Conservation (phyloP, 1,140 invertebrate species). For the Pseudomyrmex concolor region DNA sequence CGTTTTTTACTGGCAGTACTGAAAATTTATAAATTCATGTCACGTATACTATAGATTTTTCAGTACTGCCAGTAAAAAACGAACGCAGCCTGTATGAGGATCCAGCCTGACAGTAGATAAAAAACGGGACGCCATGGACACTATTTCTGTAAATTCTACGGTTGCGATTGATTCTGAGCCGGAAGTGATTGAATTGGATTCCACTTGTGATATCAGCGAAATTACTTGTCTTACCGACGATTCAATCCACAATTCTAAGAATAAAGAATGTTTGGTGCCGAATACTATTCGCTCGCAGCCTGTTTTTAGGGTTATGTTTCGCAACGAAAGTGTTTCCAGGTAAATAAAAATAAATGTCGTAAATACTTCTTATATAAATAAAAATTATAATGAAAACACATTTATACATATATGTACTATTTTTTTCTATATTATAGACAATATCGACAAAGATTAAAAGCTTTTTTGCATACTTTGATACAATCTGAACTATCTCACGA, state of each 20-base stretch:
- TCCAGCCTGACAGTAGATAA: too few relatives aligned
- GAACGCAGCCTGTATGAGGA: too few relatives aligned
- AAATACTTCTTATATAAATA: not conserved
- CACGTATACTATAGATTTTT: too few relatives aligned
- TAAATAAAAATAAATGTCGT: constrained; percentile 39
- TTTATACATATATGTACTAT: constrained; percentile 10
- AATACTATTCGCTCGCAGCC: constrained; percentile 47
- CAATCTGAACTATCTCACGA: constrained; percentile 34
- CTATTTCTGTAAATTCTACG: constrained; percentile 34
- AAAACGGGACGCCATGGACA: constrained; percentile 1
- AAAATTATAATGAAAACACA: not conserved
- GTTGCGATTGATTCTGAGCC: constrained; percentile 48
- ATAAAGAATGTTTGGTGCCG: not conserved
- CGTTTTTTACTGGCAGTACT: too few relatives aligned
- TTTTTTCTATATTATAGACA: constrained; percentile 67
- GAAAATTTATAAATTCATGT: too few relatives aligned
- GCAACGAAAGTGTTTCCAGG: constrained; percentile 73
- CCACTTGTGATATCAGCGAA: constrained; percentile 33
- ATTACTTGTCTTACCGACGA: constrained; percentile 11
- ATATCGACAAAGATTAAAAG: constrained; percentile 75
- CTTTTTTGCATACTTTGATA: constrained; percentile 74
- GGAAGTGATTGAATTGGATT: constrained; percentile 62
- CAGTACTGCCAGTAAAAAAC: too few relatives aligned
- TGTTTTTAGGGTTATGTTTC: constrained; percentile 79
- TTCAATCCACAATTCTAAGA: not conserved